Conservation (phyloP, 2,888 invertebrate species). For the Drosophila atroscutellata region DNA sequence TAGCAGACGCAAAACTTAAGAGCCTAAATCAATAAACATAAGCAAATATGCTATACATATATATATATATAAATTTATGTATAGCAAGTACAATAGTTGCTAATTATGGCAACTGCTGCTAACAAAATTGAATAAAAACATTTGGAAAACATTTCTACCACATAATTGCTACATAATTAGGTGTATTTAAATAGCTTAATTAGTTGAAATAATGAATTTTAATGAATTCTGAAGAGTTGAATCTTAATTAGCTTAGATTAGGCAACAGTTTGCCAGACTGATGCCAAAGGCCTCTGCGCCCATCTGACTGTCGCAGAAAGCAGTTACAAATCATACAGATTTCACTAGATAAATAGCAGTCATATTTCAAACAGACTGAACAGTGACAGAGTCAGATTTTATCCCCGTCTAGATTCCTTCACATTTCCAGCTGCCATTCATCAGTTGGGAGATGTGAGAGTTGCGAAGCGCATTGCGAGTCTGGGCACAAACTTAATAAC, state of each 20-base stretch:
- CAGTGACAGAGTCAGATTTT: not conserved
- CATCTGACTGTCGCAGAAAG: slow-evolving; percentile 10
- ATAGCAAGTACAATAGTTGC: slow-evolving; percentile 49
- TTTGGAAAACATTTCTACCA: slow-evolving; percentile 8
- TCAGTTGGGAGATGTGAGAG: slow-evolving; percentile 24
- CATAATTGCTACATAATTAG: slow-evolving; percentile 42
- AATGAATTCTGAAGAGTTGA: slow-evolving; percentile 6
- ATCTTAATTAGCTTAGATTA: slow-evolving; percentile 17
- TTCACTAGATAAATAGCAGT: slow-evolving; percentile 42
- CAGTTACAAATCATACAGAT: slow-evolving; percentile 33
- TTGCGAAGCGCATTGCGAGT: slow-evolving; percentile 23
- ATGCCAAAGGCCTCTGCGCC: slow-evolving; percentile 26
- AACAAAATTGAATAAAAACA: slow-evolving; percentile 4
- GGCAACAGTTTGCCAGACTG: slow-evolving; percentile 52
- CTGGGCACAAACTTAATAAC: slow-evolving; percentile 67
- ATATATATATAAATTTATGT: not conserved
- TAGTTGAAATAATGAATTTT: slow-evolving; percentile 21
- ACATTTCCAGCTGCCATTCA: slow-evolving; percentile 31
- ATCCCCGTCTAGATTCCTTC: slow-evolving; percentile 19
- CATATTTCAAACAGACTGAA: slow-evolving; percentile 29
- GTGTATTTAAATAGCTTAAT: slow-evolving; percentile 15
- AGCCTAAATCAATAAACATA: slow-evolving; percentile 55
- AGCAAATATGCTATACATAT: slow-evolving; percentile 45
- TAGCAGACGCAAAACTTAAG: slow-evolving; percentile 15
- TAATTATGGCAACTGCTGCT: slow-evolving; percentile 53